Evolutionary conservation across 1,140 invertebrate genomes (phyloP).

Genomic region (Leptonema lineaticorne): DNA sequence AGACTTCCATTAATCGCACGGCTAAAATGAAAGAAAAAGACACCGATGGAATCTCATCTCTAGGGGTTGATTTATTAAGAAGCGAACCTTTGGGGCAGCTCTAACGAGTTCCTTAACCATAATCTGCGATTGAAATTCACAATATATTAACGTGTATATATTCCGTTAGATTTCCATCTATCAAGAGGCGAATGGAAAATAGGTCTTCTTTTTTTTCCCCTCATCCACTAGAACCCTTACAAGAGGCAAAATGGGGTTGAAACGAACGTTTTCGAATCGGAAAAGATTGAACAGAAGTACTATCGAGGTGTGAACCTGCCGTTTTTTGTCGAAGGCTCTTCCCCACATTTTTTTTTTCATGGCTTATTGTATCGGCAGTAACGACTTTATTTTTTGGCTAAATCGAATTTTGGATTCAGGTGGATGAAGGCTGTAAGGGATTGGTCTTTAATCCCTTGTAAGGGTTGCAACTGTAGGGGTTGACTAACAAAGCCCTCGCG

Average conservation of each 20-base stretch:
- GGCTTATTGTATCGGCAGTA: too few relatives aligned
- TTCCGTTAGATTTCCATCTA: neutral
- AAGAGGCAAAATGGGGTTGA: neutral
- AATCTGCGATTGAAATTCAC: conserved; percentile 36
- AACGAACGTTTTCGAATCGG: conserved; percentile 32
- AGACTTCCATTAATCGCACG: conserved; percentile 6
- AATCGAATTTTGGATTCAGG: too few relatives aligned
- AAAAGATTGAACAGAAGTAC: conserved; percentile 34
- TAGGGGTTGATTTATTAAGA: conserved; percentile 12
- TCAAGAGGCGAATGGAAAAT: too few relatives aligned
- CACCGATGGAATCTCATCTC: neutral
- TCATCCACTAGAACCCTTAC: neutral
- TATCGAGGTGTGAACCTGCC: too few relatives aligned
- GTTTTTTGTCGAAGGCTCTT: too few relatives aligned
- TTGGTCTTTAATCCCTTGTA: too few relatives aligned
- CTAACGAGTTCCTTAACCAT: neutral
- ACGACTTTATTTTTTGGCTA: too few relatives aligned
- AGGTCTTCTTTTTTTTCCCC: neutral
- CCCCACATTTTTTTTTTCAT: too few relatives aligned
- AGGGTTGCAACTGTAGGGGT: too few relatives aligned
- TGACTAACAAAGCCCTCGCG: too few relatives aligned
- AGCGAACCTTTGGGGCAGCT: neutral
- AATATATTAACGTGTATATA: conserved; percentile 38
- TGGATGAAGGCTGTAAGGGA: too few relatives aligned
- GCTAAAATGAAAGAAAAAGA: neutral